phyloP scores from a whole-genome alignment of 2,888 invertebrate species.

The Scaptomyza tumidula region DNA sequence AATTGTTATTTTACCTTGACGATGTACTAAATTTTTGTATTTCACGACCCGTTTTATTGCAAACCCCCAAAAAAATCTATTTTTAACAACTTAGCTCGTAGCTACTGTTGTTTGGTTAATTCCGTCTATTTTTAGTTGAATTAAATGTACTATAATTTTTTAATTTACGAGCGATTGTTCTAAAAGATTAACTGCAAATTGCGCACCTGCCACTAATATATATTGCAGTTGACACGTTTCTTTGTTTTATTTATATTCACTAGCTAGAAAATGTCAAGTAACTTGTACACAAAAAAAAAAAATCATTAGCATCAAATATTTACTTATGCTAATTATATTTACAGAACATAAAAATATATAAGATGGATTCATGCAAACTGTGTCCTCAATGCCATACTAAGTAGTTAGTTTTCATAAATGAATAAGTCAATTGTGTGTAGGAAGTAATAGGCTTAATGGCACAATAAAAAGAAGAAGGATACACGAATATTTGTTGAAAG shows the following conservation, averaged over 20 bases:
- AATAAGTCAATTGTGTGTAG: neutral
- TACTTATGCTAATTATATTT: no score
- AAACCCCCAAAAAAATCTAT: constrained; percentile 46
- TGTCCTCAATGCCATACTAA: neutral
- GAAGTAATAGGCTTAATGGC: neutral
- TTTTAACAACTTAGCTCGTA: constrained; percentile 38
- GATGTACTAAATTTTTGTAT: constrained; percentile 3
- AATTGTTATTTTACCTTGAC: neutral
- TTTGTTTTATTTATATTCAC: constrained; percentile 4
- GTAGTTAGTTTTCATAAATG: neutral
- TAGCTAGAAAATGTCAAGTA: neutral
- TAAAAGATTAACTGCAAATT: constrained; percentile 2
- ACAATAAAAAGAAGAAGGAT: constrained; percentile 2
- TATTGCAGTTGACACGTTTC: constrained; percentile 6
- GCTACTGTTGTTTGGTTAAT: constrained; percentile 27
- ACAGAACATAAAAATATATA: no score
- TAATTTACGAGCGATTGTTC: constrained; percentile 4
- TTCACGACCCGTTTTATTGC: constrained; percentile 23
- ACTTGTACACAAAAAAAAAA: neutral
- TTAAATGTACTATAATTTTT: constrained; percentile 7
- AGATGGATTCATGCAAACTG: neutral
- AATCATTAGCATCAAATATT: neutral
- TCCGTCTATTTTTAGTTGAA: constrained; percentile 29
- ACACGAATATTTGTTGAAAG: neutral
- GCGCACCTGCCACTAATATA: constrained; percentile 1